Conservation (phyloP, 2,113 vertebrate species). For the Chamaea fasciata region DNA sequence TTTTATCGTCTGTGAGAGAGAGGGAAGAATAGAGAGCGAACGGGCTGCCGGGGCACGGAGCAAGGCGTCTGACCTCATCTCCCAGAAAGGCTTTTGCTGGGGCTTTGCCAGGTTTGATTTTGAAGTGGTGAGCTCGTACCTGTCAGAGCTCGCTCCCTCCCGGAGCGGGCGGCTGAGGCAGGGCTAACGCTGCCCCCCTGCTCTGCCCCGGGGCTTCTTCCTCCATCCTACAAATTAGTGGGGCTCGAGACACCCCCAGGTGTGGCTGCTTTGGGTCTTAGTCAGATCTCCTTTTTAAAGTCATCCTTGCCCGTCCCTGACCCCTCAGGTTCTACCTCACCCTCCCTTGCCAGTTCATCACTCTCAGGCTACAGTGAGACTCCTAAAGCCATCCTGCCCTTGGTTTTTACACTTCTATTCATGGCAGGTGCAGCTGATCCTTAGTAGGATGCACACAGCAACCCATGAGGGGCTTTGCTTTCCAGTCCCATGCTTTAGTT, state of each 20-base stretch:
- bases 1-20: neutral
- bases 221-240: accelerated
- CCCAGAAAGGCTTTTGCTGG: neutral
- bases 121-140: neutral
- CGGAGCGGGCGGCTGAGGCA: too few relatives aligned
- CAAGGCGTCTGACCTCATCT: neutral
- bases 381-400: neutral
- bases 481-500: neutral
- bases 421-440: neutral
- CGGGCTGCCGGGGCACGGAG: neutral
- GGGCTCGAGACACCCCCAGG: accelerated
- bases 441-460: neutral
- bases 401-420: neutral
- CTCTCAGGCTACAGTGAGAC: neutral
- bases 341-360: too few relatives aligned
- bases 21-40: neutral
- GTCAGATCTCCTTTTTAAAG: neutral
- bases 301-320: accelerated
- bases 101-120: neutral
- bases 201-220: neutral
- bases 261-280: neutral
- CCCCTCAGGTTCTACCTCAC: neutral
- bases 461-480: neutral
- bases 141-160: neutral
- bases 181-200: neutral